A percentile compares a stretch with the other conserved stretches of the same genome.
phyloP scores from a whole-genome alignment of 1,140 invertebrate species.

The Bombus fervidus region DNA sequence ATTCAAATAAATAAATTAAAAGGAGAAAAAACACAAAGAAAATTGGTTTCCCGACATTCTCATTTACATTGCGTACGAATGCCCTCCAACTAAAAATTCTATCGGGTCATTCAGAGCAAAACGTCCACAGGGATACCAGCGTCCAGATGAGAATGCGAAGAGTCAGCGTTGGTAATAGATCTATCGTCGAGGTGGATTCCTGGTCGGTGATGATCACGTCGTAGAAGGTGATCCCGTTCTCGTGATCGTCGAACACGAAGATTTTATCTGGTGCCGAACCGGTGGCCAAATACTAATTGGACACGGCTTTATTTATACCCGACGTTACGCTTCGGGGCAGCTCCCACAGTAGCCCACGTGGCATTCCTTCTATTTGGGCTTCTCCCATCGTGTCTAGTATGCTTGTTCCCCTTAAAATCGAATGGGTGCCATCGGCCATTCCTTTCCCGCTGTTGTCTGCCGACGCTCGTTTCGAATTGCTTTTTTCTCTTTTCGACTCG shows the following conservation, averaged over 20 bases:
- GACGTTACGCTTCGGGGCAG: conserved; percentile 20
- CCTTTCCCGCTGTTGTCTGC: not conserved
- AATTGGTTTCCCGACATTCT: no score
- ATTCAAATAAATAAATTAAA: no score
- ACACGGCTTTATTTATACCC: conserved; percentile 65
- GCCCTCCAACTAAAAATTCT: not conserved
- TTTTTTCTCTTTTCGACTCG: not conserved
- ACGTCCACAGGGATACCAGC: not conserved
- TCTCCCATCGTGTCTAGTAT: not conserved
- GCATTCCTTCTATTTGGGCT: not conserved
- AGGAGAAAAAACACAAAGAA: no score
- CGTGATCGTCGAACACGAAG: conserved; percentile 34
- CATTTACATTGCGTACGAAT: no score
- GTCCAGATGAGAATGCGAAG: conserved; percentile 36
- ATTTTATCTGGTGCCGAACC: conserved; percentile 48
- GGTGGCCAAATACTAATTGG: conserved; percentile 65
- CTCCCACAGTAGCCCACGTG: conserved; percentile 58
- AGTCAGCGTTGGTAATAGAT: conserved; percentile 53
- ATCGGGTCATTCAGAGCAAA: not conserved
- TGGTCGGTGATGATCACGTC: not conserved
- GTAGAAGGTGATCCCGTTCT: conserved; percentile 31
- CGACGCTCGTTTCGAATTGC: not conserved
- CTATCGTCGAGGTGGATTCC: not conserved
- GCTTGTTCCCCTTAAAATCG: conserved; percentile 10
- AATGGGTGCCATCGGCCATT: conserved; percentile 29